These are phyloP conservation scores for Xyliphius kryptos DNA, from an alignment of 2,113 vertebrate genomes.

Conservation along the genomic window DNA sequence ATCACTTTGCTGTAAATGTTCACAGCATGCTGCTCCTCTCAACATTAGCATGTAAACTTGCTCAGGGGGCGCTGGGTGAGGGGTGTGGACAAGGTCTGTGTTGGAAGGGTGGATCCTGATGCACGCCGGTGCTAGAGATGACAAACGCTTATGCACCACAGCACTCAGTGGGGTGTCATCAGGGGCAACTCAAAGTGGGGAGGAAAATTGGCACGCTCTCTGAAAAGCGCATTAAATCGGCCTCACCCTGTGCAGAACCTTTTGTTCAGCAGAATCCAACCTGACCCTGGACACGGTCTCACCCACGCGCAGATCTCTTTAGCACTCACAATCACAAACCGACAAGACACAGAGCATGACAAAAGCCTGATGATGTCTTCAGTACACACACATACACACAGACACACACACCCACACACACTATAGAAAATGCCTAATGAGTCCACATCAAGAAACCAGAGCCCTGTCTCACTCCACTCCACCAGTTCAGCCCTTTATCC, in stretches of 20 bases:
- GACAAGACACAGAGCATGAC: no score
- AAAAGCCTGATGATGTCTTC: no score
- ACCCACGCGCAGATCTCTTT: no score
- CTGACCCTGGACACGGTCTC: slow-evolving; percentile 79
- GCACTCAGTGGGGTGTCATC: slow-evolving; percentile 65
- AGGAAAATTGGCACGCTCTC: slow-evolving; percentile 79
- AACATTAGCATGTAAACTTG: slow-evolving; percentile 61
- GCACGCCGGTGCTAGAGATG: slow-evolving; percentile 49
- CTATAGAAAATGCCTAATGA: slow-evolving; percentile 99
- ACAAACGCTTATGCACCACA: slow-evolving; percentile 72
- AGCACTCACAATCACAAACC: no score
- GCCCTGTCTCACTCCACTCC: slow-evolving; percentile 69
- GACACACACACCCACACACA: slow-evolving; percentile 66
- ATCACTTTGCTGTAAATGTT: slow-evolving; percentile 59
- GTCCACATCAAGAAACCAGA: slow-evolving; percentile 85
- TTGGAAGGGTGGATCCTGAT: slow-evolving; percentile 6
- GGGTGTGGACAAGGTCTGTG: slow-evolving; percentile 5
- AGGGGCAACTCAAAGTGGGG: slow-evolving; percentile 64
- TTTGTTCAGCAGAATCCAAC: slow-evolving; percentile 95
- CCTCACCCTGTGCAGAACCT: slow-evolving; percentile 88
- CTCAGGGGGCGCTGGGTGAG: slow-evolving; percentile 28
- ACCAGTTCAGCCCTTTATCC: slow-evolving; percentile 72
- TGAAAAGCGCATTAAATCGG: slow-evolving; percentile 75
- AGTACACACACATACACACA: no score
- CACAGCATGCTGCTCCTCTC: slow-evolving; percentile 56